These are phyloP conservation scores for Cremastinae sp. DNA, from an alignment of 2,888 invertebrate species.

Conservation along the genomic window DNA sequence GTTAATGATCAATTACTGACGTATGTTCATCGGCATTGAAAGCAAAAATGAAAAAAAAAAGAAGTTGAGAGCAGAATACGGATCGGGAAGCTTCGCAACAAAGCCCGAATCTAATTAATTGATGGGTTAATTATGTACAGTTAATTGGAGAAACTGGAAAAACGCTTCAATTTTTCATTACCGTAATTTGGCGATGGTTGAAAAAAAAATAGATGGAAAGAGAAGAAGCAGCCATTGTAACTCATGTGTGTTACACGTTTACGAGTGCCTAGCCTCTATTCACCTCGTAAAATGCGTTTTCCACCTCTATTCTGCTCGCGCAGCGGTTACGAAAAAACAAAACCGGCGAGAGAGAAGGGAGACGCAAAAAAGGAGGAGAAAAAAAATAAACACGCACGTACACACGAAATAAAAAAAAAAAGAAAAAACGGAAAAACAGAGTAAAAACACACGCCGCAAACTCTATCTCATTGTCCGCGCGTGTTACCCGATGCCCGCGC, in stretches of 20 bases:
- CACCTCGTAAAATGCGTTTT: constrained; percentile 14
- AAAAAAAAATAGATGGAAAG: too few species aligned
- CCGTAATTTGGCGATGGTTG: neutral
- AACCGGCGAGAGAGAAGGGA: neutral
- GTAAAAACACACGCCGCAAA: constrained; percentile 52
- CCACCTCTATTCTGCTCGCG: constrained; percentile 22
- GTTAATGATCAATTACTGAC: too few species aligned
- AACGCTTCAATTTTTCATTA: neutral
- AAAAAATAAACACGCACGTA: constrained; percentile 1
- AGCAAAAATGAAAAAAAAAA: neutral
- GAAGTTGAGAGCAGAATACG: neutral
- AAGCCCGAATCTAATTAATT: too few species aligned
- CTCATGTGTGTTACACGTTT: constrained; percentile 15
- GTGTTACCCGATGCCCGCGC: constrained; percentile 36
- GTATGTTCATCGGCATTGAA: neutral
- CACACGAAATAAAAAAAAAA: neutral
- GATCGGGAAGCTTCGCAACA: neutral
- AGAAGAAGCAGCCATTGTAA: neutral
- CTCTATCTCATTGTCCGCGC: constrained; percentile 52
- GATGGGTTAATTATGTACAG: too few species aligned
- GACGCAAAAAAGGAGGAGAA: neutral
- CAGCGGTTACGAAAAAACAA: constrained; percentile 9
- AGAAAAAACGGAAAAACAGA: neutral
- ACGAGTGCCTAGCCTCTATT: constrained; percentile 8
- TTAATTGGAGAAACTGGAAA: neutral